Evolutionary conservation across 1,140 invertebrate species (phyloP).

Genomic region (Venustaconcha ellipsiformis): DNA sequence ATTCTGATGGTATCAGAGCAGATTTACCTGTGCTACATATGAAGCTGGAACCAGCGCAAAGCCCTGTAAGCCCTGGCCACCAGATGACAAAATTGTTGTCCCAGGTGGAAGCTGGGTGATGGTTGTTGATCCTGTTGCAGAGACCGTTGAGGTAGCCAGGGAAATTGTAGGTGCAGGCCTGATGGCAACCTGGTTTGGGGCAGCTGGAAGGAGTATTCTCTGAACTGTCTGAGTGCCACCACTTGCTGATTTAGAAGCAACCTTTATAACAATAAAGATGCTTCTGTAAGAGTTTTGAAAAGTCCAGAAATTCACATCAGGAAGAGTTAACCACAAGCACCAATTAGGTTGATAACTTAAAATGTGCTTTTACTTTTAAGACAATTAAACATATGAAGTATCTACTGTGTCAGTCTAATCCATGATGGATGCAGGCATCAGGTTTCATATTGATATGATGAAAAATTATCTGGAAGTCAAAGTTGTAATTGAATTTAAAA

Average conservation of each 20-base stretch:
- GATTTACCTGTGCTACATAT: slow-evolving; percentile 72
- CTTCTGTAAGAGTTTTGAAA: too few relatives aligned
- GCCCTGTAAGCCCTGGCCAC: slow-evolving; percentile 64
- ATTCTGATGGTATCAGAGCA: not conserved
- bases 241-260: too few relatives aligned
- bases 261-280: too few relatives aligned
- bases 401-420: too few relatives aligned
- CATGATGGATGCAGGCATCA: too few relatives aligned
- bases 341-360: slow-evolving; percentile 1
- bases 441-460: too few relatives aligned
- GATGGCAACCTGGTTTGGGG: slow-evolving; percentile 44
- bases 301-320: slow-evolving; percentile 1
- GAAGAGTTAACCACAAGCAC: not conserved
- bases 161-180: slow-evolving; percentile 38
- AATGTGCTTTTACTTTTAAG: too few relatives aligned
- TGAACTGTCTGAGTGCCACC: slow-evolving; percentile 43
- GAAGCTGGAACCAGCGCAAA: slow-evolving; percentile 76
- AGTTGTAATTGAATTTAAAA: too few relatives aligned
- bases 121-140: slow-evolving; percentile 51
- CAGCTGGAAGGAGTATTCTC: slow-evolving; percentile 61
- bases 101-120: slow-evolving; percentile 33
- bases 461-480: too few relatives aligned
- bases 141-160: slow-evolving; percentile 24
- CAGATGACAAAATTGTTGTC: slow-evolving; percentile 71
- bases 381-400: too few relatives aligned